Evolutionary conservation across 2,888 invertebrate genomes (phyloP).

Genomic region (Drosophila infuscata): DNA sequence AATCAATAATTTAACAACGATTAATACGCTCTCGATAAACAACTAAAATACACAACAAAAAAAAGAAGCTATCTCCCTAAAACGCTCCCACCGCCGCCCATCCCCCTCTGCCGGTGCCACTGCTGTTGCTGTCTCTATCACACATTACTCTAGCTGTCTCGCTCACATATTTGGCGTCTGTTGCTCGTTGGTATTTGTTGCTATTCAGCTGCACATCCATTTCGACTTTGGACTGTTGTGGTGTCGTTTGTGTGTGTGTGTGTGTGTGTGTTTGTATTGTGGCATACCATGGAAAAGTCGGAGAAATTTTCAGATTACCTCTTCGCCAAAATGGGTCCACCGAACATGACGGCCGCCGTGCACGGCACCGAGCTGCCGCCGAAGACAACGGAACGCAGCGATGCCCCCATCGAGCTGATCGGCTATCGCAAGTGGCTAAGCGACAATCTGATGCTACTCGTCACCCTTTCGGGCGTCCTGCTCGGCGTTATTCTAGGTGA

Average conservation of each 20-base stretch:
- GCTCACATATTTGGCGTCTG: constrained; percentile 4
- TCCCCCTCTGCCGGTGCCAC: neutral
- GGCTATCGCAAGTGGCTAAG: constrained; percentile 89
- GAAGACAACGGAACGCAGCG: constrained; percentile 87
- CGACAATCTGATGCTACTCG: constrained; percentile 91
- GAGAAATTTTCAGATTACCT: constrained; percentile 92
- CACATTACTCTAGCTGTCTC: constrained; percentile 30
- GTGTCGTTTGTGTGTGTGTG: neutral
- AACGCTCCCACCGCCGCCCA: neutral
- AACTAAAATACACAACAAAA: neutral
- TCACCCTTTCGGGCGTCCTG: constrained; percentile 92
- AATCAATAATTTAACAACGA: constrained; percentile 77
- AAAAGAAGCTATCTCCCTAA: neutral
- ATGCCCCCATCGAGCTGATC: constrained; percentile 88
- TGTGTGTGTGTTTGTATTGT: constrained; percentile 20
- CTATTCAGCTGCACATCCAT: constrained; percentile 30
- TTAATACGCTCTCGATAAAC: neutral
- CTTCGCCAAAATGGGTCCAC: constrained; percentile 92
- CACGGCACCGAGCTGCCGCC: constrained; percentile 86
- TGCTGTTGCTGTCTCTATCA: neutral
- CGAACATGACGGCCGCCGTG: constrained; percentile 85
- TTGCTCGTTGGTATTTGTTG: constrained; percentile 16
- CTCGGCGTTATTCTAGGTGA: constrained; percentile 91
- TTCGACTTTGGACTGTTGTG: constrained; percentile 13
- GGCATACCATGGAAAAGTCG: constrained; percentile 87